These are phyloP conservation scores for Hypotaenidia philippensis DNA, from an alignment of 2,797 vertebrate species.

Conservation along the genomic window DNA sequence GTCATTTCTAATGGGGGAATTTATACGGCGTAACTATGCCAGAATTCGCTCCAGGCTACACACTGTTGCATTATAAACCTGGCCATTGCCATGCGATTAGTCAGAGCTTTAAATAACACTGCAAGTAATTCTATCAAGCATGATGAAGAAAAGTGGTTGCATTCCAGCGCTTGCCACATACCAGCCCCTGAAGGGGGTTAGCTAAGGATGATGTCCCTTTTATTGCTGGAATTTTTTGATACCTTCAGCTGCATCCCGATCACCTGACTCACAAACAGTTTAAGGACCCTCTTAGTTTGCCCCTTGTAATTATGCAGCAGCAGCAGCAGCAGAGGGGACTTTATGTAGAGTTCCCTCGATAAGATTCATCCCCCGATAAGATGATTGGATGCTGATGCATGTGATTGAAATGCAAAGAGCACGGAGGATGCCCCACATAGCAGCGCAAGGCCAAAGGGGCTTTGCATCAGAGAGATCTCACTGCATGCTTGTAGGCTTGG, in stretches of 20 bases:
- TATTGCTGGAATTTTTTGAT: constrained; percentile 35
- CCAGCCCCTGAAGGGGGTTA: neutral
- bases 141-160: constrained; percentile 37
- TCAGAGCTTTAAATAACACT: constrained; percentile 72
- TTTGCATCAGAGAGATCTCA: constrained; percentile 26
- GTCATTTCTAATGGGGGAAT: constrained; percentile 74
- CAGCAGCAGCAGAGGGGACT: neutral
- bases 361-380: neutral
- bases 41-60: constrained; percentile 70
- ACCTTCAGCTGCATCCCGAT: constrained; percentile 37
- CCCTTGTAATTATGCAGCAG: constrained; percentile 21
- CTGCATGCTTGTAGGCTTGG: neutral
- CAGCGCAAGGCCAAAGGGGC: neutral
- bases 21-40: constrained; percentile 73
- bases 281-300: constrained; percentile 21
- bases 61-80: constrained; percentile 72
- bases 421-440: neutral
- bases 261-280: constrained; percentile 15
- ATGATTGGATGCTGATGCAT: constrained; percentile 12
- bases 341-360: neutral
- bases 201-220: constrained; percentile 3
- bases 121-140: constrained; percentile 67
- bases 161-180: constrained; percentile 58
- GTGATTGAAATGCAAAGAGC: constrained; percentile 55
- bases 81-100: constrained; percentile 71